Conservation (phyloP, 2,113 vertebrate genomes). For the Lophura nycthemera region DNA sequence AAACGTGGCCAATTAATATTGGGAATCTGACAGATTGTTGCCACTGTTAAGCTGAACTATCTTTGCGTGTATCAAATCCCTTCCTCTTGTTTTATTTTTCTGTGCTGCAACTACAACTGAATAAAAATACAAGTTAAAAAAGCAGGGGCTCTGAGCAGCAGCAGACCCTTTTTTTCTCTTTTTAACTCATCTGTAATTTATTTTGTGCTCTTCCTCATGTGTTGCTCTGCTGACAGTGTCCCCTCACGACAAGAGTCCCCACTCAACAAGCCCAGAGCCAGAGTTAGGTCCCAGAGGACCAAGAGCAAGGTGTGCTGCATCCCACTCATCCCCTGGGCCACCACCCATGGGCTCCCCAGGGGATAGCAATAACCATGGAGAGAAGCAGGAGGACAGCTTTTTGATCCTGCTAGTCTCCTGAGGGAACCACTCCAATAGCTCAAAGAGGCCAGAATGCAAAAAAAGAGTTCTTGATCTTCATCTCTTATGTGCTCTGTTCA, state of each 20-base stretch:
- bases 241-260: too few species aligned
- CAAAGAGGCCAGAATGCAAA: background rate
- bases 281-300: background rate
- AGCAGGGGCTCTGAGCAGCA: background rate
- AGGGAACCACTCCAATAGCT: background rate
- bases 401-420: background rate
- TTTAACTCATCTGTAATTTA: background rate
- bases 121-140: background rate
- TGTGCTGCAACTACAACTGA: slow-evolving; percentile 1
- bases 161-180: background rate
- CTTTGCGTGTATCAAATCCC: slow-evolving; percentile 2
- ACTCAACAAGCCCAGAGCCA: background rate
- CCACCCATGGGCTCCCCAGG: background rate
- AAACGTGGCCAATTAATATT: slow-evolving; percentile 61
- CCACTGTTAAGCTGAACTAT: slow-evolving; percentile 38
- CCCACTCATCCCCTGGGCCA: background rate
- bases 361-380: background rate
- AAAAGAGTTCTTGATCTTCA: background rate
- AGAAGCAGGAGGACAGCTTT: background rate
- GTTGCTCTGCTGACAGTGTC: background rate
- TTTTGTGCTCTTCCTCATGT: background rate
- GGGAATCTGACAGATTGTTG: slow-evolving; percentile 60
- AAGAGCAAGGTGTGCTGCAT: background rate
- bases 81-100: background rate
- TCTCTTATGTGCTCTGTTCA: background rate